phyloP scores from a whole-genome alignment of 2,113 vertebrate species.

The Planiliza haematocheilus region DNA sequence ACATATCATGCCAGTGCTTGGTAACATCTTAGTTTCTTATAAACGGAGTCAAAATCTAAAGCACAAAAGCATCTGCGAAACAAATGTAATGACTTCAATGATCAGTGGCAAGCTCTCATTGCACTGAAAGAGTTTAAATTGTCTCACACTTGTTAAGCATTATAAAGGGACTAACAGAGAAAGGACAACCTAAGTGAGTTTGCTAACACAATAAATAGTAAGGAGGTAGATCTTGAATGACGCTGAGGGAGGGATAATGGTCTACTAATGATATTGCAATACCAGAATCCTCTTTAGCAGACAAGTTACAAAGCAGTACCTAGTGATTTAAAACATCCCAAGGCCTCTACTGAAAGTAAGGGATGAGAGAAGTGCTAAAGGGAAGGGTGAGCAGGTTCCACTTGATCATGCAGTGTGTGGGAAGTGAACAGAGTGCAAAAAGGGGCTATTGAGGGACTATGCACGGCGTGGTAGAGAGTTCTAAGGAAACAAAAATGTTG shows the following conservation, averaged over 20 bases:
- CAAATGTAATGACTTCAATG: neutral
- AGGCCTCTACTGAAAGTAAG: slow-evolving; percentile 8
- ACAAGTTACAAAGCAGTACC: slow-evolving; percentile 11
- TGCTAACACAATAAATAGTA: neutral
- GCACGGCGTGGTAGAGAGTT: neutral
- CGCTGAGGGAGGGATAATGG: slow-evolving; percentile 3
- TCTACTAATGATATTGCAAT: slow-evolving; percentile 27
- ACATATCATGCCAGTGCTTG: neutral
- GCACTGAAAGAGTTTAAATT: neutral
- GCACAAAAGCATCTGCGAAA: neutral
- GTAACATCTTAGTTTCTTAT: slow-evolving; percentile 10
- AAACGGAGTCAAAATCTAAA: neutral
- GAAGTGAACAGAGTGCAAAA: neutral
- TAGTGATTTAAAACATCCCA: slow-evolving; percentile 29
- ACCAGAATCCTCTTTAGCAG: slow-evolving; percentile 26
- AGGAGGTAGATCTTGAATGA: neutral
- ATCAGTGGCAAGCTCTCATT: neutral
- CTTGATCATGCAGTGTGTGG: slow-evolving; percentile 8
- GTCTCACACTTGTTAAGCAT: neutral
- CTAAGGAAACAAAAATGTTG: neutral
- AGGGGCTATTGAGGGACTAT: slow-evolving; percentile 23
- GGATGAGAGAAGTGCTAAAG: slow-evolving; percentile 14
- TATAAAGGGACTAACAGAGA: slow-evolving; percentile 9
- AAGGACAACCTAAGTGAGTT: neutral
- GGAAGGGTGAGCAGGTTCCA: slow-evolving; percentile 9